These are phyloP conservation scores for Coptodon bakossiorum DNA, from an alignment of 2,113 vertebrate genomes.

Conservation along the genomic window DNA sequence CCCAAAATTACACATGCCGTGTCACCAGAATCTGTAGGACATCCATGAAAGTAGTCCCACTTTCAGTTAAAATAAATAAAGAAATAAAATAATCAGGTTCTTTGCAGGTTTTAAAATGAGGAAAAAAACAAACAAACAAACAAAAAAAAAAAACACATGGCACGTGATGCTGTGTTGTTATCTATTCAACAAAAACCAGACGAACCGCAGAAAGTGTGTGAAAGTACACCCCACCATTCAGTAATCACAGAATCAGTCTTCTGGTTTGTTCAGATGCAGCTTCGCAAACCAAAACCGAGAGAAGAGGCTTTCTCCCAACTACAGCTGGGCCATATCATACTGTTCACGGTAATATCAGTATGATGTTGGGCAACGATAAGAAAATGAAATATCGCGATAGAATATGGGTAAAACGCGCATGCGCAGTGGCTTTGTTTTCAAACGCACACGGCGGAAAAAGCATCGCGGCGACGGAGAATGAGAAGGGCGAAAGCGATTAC, in stretches of 20 bases:
- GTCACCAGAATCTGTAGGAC: not conserved
- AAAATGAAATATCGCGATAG: not conserved
- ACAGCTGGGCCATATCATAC: not conserved
- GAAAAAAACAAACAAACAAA: too few relatives aligned
- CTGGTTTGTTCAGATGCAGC: not conserved
- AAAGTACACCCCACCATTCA: not conserved
- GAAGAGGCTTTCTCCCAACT: not conserved
- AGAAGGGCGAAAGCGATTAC: accelerated
- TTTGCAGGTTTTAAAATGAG: not conserved
- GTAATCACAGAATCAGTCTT: not conserved
- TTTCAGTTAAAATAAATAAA: not conserved
- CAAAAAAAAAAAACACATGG: accelerated
- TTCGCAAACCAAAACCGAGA: accelerated
- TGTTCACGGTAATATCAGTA: accelerated
- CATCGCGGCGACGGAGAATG: accelerated
- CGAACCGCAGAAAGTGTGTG: not conserved
- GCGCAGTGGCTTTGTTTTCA: accelerated
- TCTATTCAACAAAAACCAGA: accelerated
- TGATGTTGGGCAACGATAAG: not conserved
- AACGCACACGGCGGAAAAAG: accelerated
- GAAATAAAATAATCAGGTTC: not conserved
- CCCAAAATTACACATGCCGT: not conserved
- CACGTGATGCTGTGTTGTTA: not conserved
- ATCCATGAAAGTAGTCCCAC: not conserved
- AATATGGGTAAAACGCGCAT: not conserved